Evolutionary conservation across 2,888 invertebrate genomes (phyloP), one percentile per base, ranked within the genome.

Genomic region (Drosophila meridionalis): DNA sequence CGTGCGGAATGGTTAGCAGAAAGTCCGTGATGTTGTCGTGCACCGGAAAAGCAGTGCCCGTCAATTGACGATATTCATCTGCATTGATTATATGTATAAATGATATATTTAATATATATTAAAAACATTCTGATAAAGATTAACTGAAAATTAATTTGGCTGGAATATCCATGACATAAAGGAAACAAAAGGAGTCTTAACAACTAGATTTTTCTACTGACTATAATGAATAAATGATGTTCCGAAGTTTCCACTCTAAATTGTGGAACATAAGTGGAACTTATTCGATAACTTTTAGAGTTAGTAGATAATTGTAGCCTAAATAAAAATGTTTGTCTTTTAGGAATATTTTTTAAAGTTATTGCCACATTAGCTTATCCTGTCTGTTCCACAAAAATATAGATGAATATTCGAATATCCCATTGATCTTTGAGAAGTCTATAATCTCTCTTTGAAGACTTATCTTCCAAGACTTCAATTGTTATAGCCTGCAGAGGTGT

Each of bases 61-160:
- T 91, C 60, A 88, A 63, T 64, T 88, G 90, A 50, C 88, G 89
- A 87, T 91, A 93, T 77, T 93, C 93, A 48, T 84, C 93, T 93
- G 47, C 0, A 73, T 65, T 0, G 9, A 26, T 20, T 1, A 72
- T 65, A 28, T 9, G 30, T n/a, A 30, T 38, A 55, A 7, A 28
- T 36, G 9, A 12, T 8, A 52, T 11, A 5, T 34, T 30, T 30
- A 48, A 48, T n/a, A 20, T 12, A 50, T 50, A 11, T 50, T 5
- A 5, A 32, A 3, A n/a, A 28, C 11, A 7, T 30, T n/a, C 5
- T n/a, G 34, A 52, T 34, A 5, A 32, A 34, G 2, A 14, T 5
- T n/a, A 20, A 20, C 20, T 20, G 50, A 4, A 12, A 53, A 36
- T 26, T 0, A 11, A 26, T 14, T 14, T 2, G n/a, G n/a, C 47